Evolutionary conservation across 2,797 vertebrate species (phyloP).

Genomic region (Scomberomorus guttatus): DNA sequence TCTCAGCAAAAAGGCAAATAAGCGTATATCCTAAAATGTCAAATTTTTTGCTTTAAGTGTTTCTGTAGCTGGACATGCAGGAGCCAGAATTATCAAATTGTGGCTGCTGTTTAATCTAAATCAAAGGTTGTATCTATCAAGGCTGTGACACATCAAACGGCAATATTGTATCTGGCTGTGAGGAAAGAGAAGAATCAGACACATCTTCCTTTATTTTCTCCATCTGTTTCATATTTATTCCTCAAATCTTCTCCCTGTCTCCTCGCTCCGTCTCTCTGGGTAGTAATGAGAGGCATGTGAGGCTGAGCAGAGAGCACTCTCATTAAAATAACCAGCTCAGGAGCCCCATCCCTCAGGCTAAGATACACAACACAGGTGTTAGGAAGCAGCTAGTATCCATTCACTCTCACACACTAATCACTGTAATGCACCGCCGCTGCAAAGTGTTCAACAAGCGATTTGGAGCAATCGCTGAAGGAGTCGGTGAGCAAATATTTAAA

Average conservation of each 20-base stretch:
- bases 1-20: too few relatives aligned
- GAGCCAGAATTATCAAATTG: not conserved
- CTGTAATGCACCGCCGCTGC: slow-evolving; percentile 11
- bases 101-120: slow-evolving; percentile 25
- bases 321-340: slow-evolving; percentile 59
- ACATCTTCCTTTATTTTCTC: slow-evolving; percentile 13
- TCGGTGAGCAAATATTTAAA: slow-evolving; percentile 23
- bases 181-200: slow-evolving; percentile 6
- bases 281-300: slow-evolving; percentile 71
- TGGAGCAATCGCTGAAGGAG: not conserved
- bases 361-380: slow-evolving; percentile 62
- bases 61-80: slow-evolving; percentile 32
- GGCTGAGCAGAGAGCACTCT: slow-evolving; percentile 46
- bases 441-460: slow-evolving; percentile 10
- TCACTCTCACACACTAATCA: slow-evolving; percentile 9
- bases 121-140: slow-evolving; percentile 25
- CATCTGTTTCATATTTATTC: slow-evolving; percentile 48
- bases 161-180: slow-evolving; percentile 10
- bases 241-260: slow-evolving; percentile 13
- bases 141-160: slow-evolving; percentile 10
- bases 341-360: slow-evolving; percentile 47
- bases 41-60: slow-evolving; percentile 11
- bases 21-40: not conserved
- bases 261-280: slow-evolving; percentile 26
- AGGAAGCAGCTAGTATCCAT: slow-evolving; percentile 24